Conservation (phyloP, 2,797 vertebrate species). For the Crenichthys baileyi region DNA sequence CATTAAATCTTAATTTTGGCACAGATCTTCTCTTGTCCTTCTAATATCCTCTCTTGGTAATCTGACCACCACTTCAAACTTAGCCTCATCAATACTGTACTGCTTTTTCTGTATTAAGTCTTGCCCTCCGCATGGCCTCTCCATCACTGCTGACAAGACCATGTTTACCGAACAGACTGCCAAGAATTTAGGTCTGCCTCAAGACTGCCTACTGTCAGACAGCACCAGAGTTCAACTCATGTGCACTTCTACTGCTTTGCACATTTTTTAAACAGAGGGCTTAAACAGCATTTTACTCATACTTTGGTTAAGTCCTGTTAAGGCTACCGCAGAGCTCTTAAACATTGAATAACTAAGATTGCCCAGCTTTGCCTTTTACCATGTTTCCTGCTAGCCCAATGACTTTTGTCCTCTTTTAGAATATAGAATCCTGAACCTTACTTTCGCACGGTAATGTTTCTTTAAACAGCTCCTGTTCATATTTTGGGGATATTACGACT, state of each 20-base stretch:
- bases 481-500: not conserved
- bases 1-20: conserved; percentile 42
- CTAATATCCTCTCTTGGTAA: conserved; percentile 63
- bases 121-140: conserved; percentile 64
- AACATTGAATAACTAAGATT: not conserved
- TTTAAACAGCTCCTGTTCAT: not conserved
- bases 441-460: not conserved
- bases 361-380: too few species aligned
- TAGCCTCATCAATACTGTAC: conserved; percentile 58
- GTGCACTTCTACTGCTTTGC: conserved; percentile 30
- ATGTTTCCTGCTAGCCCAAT: too few species aligned
- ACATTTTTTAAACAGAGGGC: conserved; percentile 16
- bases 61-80: conserved; percentile 50
- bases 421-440: not conserved
- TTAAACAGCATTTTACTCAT: conserved; percentile 15
- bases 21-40: conserved; percentile 37
- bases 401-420: too few species aligned
- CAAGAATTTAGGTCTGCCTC: conserved; percentile 57
- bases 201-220: conserved; percentile 53
- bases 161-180: conserved; percentile 49
- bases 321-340: not conserved
- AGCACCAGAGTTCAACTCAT: conserved; percentile 27
- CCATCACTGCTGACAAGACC: conserved; percentile 59
- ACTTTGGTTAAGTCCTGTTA: conserved; percentile 14
- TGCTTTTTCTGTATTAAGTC: conserved; percentile 56